These are phyloP conservation scores for Hybognathus amarus DNA, from an alignment of 2,797 vertebrate species.

Conservation along the genomic window DNA sequence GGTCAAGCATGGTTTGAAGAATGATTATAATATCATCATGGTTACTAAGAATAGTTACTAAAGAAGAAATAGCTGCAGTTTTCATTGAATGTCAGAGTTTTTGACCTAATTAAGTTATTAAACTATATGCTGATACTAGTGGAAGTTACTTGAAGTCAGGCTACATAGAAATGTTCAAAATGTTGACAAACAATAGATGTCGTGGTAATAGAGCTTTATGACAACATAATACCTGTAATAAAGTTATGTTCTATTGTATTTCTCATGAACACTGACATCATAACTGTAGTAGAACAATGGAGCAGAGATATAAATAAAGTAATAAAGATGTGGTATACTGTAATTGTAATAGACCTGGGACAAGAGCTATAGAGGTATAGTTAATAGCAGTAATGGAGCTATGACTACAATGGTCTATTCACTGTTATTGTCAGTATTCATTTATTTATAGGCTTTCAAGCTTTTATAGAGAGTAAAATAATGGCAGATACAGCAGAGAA, in stretches of 20 bases:
- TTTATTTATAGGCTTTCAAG: conserved; percentile 8
- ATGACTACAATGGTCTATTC: neutral
- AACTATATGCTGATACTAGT: neutral
- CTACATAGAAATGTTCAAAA: neutral
- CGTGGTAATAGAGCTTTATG: neutral
- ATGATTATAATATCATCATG: neutral
- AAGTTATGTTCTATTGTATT: neutral
- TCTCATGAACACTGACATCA: neutral
- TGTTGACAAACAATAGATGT: conserved; percentile 6
- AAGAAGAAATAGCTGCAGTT: neutral
- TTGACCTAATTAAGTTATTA: neutral
- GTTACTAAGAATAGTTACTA: neutral
- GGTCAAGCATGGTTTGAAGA: neutral
- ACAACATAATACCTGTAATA: neutral
- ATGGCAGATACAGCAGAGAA: neutral
- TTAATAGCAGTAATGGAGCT: neutral
- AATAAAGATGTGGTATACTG: neutral
- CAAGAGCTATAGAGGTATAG: neutral
- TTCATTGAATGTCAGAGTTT: neutral
- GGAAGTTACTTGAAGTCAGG: neutral
- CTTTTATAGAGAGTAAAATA: neutral
- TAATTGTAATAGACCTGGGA: conserved; percentile 4
- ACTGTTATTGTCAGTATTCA: neutral
- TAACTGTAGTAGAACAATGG: neutral
- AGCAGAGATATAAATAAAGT: neutral